These are phyloP conservation scores for rabbit (Oryctolagus cuniculus) DNA, from an alignment of 2,113 vertebrate genomes.

Conservation along the genomic window mOryCun1.1 NC_091453.1:34756001-34756500, in stretches of 20 bases:
- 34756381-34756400: neutral
- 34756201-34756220: neutral
- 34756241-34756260: neutral
- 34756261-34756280: neutral
- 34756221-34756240: neutral
- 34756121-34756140: neutral
- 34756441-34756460: neutral
- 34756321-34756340: neutral
- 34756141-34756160: neutral
- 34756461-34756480: neutral
- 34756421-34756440: neutral
- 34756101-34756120: neutral
- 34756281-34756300: neutral
- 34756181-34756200: neutral
- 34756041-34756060: neutral
- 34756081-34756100: neutral
- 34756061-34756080: neutral
- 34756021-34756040: neutral
- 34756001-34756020: neutral
- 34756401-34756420: neutral
- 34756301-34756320: conserved; percentile 23
- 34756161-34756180: neutral
- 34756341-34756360: neutral
- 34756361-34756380: neutral
- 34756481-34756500: neutral